A percentile compares a stretch with the other conserved stretches of the same genome.
These are phyloP conservation scores for Mechanitis messenoides DNA, from an alignment of 2,888 invertebrate species.

Conservation along the genomic window DNA sequence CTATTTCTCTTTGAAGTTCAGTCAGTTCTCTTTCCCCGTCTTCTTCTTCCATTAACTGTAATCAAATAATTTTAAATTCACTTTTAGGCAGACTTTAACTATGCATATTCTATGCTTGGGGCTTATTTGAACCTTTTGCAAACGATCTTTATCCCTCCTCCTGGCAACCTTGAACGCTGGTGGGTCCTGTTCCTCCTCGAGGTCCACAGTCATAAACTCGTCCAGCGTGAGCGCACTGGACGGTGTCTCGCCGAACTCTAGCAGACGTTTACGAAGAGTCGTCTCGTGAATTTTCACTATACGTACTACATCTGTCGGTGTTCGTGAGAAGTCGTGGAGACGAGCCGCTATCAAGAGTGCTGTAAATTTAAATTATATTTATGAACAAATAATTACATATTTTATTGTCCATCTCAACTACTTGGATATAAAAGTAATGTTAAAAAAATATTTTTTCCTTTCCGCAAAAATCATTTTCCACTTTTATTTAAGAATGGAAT, in stretches of 20 bases:
- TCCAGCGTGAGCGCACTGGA: constrained; percentile 95
- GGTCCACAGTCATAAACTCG: constrained; percentile 97
- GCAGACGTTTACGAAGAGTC: constrained; percentile 91
- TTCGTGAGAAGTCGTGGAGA: constrained; percentile 92
- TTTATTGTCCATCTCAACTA: not conserved
- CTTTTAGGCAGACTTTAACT: not conserved
- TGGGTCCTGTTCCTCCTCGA: constrained; percentile 97
- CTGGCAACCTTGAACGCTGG: constrained; percentile 95
- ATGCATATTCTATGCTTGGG: too few species aligned
- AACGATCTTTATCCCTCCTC: constrained; percentile 89
- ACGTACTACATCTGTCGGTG: constrained; percentile 90
- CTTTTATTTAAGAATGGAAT: too few species aligned
- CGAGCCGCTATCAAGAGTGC: constrained; percentile 96
- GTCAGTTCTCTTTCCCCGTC: constrained; percentile 82
- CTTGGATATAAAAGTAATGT: not conserved
- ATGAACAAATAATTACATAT: not conserved
- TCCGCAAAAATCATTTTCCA: too few species aligned
- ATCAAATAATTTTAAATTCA: constrained; percentile 26
- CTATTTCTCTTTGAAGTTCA: constrained; percentile 91
- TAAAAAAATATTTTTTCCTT: too few species aligned
- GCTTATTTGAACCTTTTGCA: constrained; percentile 79
- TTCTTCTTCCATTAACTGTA: constrained; percentile 73
- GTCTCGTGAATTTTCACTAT: constrained; percentile 97
- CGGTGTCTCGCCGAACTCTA: constrained; percentile 98
- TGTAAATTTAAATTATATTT: constrained; percentile 42